These are phyloP conservation scores for Sipha maydis DNA, from an alignment of 2,888 invertebrate genomes.

Conservation along the genomic window DNA sequence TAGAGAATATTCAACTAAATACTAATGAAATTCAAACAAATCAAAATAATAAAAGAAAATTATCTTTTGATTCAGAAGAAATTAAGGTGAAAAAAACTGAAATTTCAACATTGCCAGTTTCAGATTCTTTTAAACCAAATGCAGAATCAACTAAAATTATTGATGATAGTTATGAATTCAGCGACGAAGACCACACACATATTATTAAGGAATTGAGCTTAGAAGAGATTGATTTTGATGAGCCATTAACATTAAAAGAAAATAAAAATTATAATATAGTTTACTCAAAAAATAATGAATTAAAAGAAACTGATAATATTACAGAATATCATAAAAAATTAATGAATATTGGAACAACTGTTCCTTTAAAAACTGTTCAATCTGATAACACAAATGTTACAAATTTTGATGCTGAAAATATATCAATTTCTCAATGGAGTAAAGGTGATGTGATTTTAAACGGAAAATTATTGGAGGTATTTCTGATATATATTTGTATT, in stretches of 20 bases:
- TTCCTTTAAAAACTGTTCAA: background rate
- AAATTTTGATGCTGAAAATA: conserved; percentile 55
- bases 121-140: conserved; percentile 31
- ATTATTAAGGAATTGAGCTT: conserved; percentile 50
- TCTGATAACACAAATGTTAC: conserved; percentile 17
- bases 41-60: conserved; percentile 48
- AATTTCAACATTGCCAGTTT: background rate
- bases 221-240: conserved; percentile 58
- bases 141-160: conserved; percentile 52
- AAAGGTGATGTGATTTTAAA: conserved; percentile 63
- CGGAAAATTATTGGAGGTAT: conserved; percentile 62
- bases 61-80: conserved; percentile 43
- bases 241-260: conserved; percentile 27
- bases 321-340: conserved; percentile 34
- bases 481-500: background rate
- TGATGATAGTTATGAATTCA: background rate
- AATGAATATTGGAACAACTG: conserved; percentile 23
- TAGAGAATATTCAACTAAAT: background rate
- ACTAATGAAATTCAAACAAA: background rate
- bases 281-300: conserved; percentile 24
- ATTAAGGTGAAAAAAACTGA: conserved; percentile 17
- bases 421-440: conserved; percentile 65
- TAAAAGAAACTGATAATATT: conserved; percentile 18
- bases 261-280: background rate
- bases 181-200: conserved; percentile 1